A percentile compares a stretch with the other conserved stretches of the same genome.
Conservation (phyloP, 2,113 vertebrate species). For the Erpornis zantholeuca region DNA sequence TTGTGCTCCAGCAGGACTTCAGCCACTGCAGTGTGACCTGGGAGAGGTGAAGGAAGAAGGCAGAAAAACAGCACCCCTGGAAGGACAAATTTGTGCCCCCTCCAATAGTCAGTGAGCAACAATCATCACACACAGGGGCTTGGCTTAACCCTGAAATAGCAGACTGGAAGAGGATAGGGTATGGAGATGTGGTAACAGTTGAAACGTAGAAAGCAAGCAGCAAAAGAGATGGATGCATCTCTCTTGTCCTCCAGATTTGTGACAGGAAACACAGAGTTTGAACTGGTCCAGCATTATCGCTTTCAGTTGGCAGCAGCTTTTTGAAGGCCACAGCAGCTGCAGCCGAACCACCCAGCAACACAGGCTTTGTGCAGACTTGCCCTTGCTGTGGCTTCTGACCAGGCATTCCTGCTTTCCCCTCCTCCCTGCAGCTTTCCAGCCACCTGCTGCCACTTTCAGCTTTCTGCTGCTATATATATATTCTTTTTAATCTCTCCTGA, state of each 20-base stretch:
- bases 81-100: background rate
- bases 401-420: background rate
- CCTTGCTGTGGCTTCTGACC: background rate
- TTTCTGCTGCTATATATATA: constrained; percentile 25
- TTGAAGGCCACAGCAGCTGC: background rate
- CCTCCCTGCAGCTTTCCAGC: background rate
- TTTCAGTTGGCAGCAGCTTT: background rate
- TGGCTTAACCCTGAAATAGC: background rate
- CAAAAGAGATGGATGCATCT: background rate
- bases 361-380: background rate
- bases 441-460: constrained; percentile 13
- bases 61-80: background rate
- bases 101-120: background rate
- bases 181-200: background rate
- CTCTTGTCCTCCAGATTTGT: background rate
- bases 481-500: background rate
- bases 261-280: rapidly evolving
- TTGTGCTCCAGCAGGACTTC: background rate
- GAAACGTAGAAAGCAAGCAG: background rate
- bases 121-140: background rate
- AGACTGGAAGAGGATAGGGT: background rate
- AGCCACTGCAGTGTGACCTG: background rate
- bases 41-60: background rate
- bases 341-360: background rate
- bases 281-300: background rate